Evolutionary conservation across 2,888 invertebrate species (phyloP).

Genomic region (Laothoe populi): DNA sequence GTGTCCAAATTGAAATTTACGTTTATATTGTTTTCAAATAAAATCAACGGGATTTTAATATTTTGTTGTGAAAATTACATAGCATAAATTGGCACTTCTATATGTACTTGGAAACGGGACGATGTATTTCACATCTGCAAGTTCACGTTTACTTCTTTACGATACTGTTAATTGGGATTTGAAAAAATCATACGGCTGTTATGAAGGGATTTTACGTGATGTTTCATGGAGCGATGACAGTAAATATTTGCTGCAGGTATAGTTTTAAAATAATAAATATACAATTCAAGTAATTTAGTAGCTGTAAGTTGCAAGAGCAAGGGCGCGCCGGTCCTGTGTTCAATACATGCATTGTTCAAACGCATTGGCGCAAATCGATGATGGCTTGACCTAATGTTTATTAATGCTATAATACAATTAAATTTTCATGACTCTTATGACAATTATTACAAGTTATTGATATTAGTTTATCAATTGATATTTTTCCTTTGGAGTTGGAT

Average conservation of each 20-base stretch:
- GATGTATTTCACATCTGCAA: constrained; percentile 85
- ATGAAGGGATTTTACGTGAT: constrained; percentile 72
- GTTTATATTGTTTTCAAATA: constrained; percentile 17
- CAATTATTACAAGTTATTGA: too few species aligned
- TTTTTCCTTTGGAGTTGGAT: too few species aligned
- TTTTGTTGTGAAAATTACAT: constrained; percentile 4
- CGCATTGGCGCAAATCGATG: constrained; percentile 10
- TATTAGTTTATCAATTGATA: too few species aligned
- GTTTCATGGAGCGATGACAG: constrained; percentile 81
- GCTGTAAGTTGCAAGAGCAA: background rate
- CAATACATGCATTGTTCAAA: background rate
- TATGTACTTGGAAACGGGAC: constrained; percentile 34
- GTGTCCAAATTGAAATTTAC: background rate
- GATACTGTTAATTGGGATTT: constrained; percentile 82
- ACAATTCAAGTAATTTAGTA: background rate
- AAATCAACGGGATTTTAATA: background rate
- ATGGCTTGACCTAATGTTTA: background rate
- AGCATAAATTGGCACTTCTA: background rate
- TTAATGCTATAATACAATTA: background rate
- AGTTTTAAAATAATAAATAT: background rate
- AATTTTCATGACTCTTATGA: background rate
- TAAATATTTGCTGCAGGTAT: constrained; percentile 80
- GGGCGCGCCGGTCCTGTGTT: background rate
- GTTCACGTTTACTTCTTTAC: constrained; percentile 83
- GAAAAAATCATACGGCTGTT: constrained; percentile 78